Base-by-base conservation (phyloP, 2,797 vertebrate genomes). In the Bryconaethiops microstoma region DNA sequence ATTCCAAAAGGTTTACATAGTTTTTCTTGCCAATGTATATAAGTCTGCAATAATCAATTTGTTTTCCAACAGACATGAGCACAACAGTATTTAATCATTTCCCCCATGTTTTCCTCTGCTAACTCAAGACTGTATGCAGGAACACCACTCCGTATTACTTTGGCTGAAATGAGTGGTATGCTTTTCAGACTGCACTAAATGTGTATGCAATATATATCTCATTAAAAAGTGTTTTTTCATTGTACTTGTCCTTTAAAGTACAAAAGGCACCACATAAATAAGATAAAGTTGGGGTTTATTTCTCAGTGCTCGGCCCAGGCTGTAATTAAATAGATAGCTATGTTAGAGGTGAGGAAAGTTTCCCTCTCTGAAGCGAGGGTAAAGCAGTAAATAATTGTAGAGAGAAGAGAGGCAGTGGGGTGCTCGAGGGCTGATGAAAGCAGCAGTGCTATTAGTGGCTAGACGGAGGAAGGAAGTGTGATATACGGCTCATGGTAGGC, bases 331-430 rank as follows among this genome's bases (percentile, higher is more conserved):
- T 21, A 74, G 71, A 59, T 74, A 74, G 39, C 71, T 39, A 35
- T 59, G 29, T 57, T 29, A 14, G 71, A 42, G 54, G 71, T 42
- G 52, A 57, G 35, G 48, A 40, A 59, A 57, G 52, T 59, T 19
- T 59, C 50, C 10, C 29, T 23, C 71, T 52, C 13, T 40, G 29
- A 57, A 57, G 52, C 35, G 4, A 59, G 48, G 40, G 55, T 39
- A 74, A 74, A 74, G 54, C 54, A 2, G 54, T 74, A 74, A 74
- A 74, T 74, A 74, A 74, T 59, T 74, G 71, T 35, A n/a, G 54
- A 13, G 52, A 19, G 35, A 52, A 19, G 54, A 39, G 71, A 12
- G 52, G 25, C 48, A 10, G 14, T 6, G 48, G 48, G 52, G 50
- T 52, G 70, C 17, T 39, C 23, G 17, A 54, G 48, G 71, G 17